These are phyloP conservation scores for Maconellicoccus hirsutus DNA, from an alignment of 1,140 invertebrate genomes.

Conservation along the genomic window DNA sequence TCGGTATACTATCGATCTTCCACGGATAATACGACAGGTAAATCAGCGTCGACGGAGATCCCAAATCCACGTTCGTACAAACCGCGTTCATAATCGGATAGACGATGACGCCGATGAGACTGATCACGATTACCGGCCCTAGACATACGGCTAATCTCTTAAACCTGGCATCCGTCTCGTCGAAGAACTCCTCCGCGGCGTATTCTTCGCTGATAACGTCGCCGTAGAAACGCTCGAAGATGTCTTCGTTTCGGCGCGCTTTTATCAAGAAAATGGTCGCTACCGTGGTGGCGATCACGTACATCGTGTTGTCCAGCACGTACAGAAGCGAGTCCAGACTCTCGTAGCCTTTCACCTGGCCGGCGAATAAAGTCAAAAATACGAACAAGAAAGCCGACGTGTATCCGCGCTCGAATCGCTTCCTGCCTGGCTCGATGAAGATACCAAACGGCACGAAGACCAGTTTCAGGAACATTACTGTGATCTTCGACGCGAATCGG, in stretches of 20 bases:
- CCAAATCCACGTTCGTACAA: not conserved
- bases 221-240: not conserved
- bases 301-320: conserved; percentile 2
- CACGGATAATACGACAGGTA: not conserved
- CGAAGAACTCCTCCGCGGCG: not conserved
- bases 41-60: not conserved
- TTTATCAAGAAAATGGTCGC: not conserved
- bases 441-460: not conserved
- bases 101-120: not conserved
- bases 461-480: not conserved
- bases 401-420: not conserved
- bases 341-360: not conserved
- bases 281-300: not conserved
- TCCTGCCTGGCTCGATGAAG: not conserved
- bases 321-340: not conserved
- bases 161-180: not conserved
- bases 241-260: not conserved
- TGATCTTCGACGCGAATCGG: too few species aligned
- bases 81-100: conserved; percentile 1
- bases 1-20: not conserved
- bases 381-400: not conserved
- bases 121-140: not conserved
- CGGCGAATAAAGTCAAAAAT: not conserved
- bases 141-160: not conserved
- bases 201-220: not conserved